These are phyloP conservation scores for Corythucha ciliata DNA, from an alignment of 2,888 invertebrate genomes.

Conservation along the genomic window DNA sequence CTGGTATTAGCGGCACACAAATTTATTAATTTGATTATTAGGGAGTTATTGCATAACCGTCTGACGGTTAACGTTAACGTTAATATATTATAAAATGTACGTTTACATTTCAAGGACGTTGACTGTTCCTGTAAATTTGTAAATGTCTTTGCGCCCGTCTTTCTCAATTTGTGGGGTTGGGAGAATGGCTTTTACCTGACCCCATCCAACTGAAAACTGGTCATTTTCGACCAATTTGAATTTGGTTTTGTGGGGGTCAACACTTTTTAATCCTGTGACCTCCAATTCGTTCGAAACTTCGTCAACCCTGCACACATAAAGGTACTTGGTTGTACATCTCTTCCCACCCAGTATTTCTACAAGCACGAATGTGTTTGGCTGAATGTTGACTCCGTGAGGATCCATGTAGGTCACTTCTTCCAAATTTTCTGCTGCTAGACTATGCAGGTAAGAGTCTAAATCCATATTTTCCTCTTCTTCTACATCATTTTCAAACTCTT, in stretches of 20 bases:
- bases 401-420: too few species aligned
- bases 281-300: slow-evolving; percentile 7
- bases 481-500: too few species aligned
- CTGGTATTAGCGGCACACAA: too few species aligned
- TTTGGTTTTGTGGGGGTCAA: slow-evolving; percentile 9
- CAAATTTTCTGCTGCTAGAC: too few species aligned
- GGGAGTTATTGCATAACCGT: too few species aligned
- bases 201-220: slow-evolving; percentile 13
- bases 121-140: background rate
- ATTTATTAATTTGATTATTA: too few species aligned
- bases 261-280: slow-evolving; percentile 9
- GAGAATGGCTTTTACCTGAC: slow-evolving; percentile 16
- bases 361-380: background rate
- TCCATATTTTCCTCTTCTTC: too few species aligned
- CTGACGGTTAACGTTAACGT: too few species aligned
- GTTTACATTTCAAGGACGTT: too few species aligned
- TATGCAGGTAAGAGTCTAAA: too few species aligned
- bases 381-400: background rate
- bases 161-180: slow-evolving; percentile 8
- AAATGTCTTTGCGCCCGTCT: slow-evolving; percentile 11
- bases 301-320: slow-evolving; percentile 4
- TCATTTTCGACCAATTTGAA: slow-evolving; percentile 15
- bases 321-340: slow-evolving; percentile 3
- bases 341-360: slow-evolving; percentile 7
- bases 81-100: too few species aligned